Conservation (phyloP, 2,888 invertebrate species). For the Athetis lepigone region DNA sequence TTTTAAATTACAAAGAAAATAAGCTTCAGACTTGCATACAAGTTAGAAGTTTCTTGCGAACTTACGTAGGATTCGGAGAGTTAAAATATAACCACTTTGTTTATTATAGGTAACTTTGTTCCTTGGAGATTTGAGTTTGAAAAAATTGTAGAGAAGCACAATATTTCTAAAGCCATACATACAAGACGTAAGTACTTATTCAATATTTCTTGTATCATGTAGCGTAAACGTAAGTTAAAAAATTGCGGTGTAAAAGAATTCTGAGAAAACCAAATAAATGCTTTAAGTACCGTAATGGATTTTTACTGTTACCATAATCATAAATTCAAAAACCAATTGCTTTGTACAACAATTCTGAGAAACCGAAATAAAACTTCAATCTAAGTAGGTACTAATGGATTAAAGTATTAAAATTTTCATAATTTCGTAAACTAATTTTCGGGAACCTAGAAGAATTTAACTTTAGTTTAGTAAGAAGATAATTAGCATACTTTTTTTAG, state of each 20-base stretch:
- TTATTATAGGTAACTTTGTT: conserved; percentile 45
- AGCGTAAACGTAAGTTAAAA: neutral
- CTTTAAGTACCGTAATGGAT: too few species aligned
- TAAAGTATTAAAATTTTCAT: too few species aligned
- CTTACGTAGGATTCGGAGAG: conserved; percentile 77
- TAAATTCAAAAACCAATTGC: neutral
- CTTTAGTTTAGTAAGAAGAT: too few species aligned
- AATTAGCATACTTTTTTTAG: too few species aligned
- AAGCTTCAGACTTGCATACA: conserved; percentile 77
- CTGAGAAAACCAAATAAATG: too few species aligned
- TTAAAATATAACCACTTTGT: conserved; percentile 75
- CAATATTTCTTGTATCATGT: neutral
- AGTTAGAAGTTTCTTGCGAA: conserved; percentile 82
- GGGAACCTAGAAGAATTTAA: too few species aligned
- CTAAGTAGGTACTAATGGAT: too few species aligned
- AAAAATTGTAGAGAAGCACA: conserved; percentile 17
- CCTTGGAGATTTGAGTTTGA: conserved; percentile 43
- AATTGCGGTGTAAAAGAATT: neutral
- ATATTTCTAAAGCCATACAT: conserved; percentile 4
- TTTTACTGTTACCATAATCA: neutral
- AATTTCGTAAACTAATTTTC: too few species aligned
- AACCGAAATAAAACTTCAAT: neutral
- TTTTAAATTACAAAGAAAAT: conserved; percentile 87
- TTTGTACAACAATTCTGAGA: neutral
- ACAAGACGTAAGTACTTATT: neutral